Base-by-base conservation (phyloP, 1,140 invertebrate genomes). In the Ceratina japonica region DNA sequence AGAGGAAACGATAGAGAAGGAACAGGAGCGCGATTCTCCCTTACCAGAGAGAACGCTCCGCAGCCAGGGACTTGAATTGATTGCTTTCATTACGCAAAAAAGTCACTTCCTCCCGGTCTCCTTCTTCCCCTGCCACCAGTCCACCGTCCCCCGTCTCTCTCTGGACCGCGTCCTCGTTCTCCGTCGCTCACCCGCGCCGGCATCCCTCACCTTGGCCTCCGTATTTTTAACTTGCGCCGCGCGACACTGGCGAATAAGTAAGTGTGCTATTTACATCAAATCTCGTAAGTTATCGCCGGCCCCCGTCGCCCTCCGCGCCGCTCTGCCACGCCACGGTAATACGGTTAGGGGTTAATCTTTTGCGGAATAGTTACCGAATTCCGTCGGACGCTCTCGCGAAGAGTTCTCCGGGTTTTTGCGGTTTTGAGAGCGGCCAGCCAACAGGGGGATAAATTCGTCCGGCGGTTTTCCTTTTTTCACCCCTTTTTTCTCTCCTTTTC, bases 81-180 rank as follows among this genome's bases (percentile, higher is more conserved):
- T 92, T 92, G 90, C 91, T 92, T 92, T 92, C 91, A 92, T 92
- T 92, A 92, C 89, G 89, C 86, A 91, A 92, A 91, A 92, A 92
- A 89, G 80, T 88, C 86, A 79, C 86, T 71, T 79, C 80, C 72
- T 73, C 72, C 72, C 68, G 64, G 70, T 82, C 71, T 58, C 69
- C 52, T 54, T 75, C 74, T 77, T 59, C 77, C 68, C 58, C 27
- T 31, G 27, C 27, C 27, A 31, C 27, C 27, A 44, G 54, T 22
- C 18, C 49, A 31, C 20, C 63, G 52, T 59, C 80, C 27, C 27
- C 58, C 73, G 54, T 49, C 69, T n/a, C n/a, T 52, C 56, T 31
- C 64, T 51, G 27, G 37, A 54, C 72, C 66, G 64, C 37, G 24
- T n/a, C 79, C 75, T 61, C 76, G 56, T 52, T 59, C 62, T 66